These are phyloP conservation scores for Scaptodrosophila lebanonensis DNA, from an alignment of 1,140 invertebrate genomes.

Conservation along the genomic window DNA sequence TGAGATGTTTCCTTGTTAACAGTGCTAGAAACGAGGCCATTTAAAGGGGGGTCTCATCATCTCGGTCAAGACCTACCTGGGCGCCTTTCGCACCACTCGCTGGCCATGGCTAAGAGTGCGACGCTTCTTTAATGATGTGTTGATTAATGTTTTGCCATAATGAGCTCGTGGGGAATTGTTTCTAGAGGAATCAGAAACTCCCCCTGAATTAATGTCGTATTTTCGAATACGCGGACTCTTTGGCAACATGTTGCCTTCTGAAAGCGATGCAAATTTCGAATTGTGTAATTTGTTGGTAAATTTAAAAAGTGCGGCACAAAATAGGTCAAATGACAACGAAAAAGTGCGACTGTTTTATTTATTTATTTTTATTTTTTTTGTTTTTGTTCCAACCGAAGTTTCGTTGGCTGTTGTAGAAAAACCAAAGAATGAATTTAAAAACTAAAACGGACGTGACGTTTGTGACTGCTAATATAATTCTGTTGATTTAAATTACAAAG, in stretches of 20 bases:
- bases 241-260: conserved; percentile 37
- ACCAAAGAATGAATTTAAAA: background rate
- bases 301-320: background rate
- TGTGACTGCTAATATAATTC: too few relatives aligned
- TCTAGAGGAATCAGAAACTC: background rate
- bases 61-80: conserved; percentile 29
- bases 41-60: background rate
- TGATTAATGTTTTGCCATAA: conserved; percentile 29
- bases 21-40: background rate
- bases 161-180: conserved; percentile 32
- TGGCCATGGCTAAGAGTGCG: background rate
- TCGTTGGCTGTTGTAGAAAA: conserved; percentile 13
- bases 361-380: conserved; percentile 7
- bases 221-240: conserved; percentile 50
- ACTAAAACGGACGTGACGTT: too few relatives aligned
- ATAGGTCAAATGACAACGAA: background rate
- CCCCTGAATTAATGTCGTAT: background rate
- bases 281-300: background rate
- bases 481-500: too few relatives aligned
- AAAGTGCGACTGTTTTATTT: background rate
- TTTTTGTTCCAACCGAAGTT: conserved; percentile 8
- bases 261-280: too few relatives aligned
- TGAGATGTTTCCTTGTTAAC: conserved; percentile 16
- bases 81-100: conserved; percentile 20
- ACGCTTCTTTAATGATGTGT: conserved; percentile 25